phyloP scores from a whole-genome alignment of 2,888 invertebrate species.

The Calameuta idolon region DNA sequence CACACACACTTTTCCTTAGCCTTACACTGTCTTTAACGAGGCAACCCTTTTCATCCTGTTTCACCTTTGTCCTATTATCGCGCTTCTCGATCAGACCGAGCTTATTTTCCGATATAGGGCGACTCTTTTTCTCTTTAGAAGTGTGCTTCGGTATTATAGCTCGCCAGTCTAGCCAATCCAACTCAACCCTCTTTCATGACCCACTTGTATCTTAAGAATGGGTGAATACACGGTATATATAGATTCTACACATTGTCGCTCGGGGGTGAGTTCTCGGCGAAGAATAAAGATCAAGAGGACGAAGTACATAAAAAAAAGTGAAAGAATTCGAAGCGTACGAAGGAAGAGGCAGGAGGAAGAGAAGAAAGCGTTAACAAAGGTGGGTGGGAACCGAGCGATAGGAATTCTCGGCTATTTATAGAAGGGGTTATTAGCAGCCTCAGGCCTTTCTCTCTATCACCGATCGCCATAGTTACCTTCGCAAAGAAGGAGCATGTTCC shows the following conservation, averaged over 20 bases:
- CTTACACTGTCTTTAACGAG: background rate
- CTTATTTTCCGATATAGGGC: conserved; percentile 9
- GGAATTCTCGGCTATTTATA: conserved; percentile 14
- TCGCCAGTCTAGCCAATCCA: conserved; percentile 18
- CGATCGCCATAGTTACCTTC: conserved; percentile 5
- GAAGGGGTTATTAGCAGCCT: conserved; percentile 14
- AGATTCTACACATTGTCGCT: background rate
- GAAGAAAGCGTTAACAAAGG: conserved; percentile 11
- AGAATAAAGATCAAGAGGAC: background rate
- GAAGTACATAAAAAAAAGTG: background rate
- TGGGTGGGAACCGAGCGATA: conserved; percentile 11
- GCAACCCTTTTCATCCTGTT: background rate
- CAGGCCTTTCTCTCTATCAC: conserved; percentile 10
- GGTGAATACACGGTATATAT: background rate
- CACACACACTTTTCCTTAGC: background rate
- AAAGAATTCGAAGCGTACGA: background rate
- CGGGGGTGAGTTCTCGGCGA: background rate
- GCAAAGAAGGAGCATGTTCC: background rate
- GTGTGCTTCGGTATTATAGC: conserved; percentile 32
- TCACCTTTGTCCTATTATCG: conserved; percentile 6
- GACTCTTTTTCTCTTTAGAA: conserved; percentile 21
- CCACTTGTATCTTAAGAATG: conserved; percentile 6
- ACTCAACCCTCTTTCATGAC: conserved; percentile 4
- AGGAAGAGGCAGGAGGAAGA: background rate
- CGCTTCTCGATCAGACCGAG: background rate